Evolutionary conservation across 2,797 vertebrate genomes (phyloP), one percentile per base, ranked within the genome.

Genomic region (Anomalospiza imberbis): DNA sequence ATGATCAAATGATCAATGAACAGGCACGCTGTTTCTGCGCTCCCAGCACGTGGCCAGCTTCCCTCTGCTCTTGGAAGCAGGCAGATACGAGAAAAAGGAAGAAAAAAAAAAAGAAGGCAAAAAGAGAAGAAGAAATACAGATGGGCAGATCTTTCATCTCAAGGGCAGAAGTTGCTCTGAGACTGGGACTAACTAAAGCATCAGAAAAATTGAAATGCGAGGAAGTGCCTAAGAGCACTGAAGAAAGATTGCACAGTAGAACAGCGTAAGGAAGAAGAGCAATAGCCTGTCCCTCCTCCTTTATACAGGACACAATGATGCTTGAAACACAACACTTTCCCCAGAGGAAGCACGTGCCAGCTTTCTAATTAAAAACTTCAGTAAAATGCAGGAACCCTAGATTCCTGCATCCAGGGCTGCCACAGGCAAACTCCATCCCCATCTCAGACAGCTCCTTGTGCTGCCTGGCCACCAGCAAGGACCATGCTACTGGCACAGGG

Each of bases 11-110:
- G 9, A 50, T 12, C n/a, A 61, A 8, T 5, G 50, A 47, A 18
- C 10, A 53, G 4, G 19, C 31, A 61, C 17, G 4, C 17, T 42
- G 42, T 42, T 42, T 42, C 36, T 7, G 26, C 0, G 0, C n/a
- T 38, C 36, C 42, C 61, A 53, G 75, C 1, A 2, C 0, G 0
- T 3, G 4, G 21, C 31, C 1, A 0, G 71, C 77, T 40, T 42
- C n/a, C n/a, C 19, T 80, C 57, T 3, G 2, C 54, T 67, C 44
- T 40, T 4, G 3, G 36, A 85, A 65, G 54, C 21, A 68, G 47
- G 50, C 16, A 91, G 57, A 63, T 1, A 16, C 29, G 36, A 85
- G 47, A 6, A 20, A 51, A 71, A 38, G 3, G 6, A 4, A 18
- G 28, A 38, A 13, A 13, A 3, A 15, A 62, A 48, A 82, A 51